Evolutionary conservation across 30 jellyfish, hydroid and myxozoan genomes (phyloP), one percentile per base, ranked within the genome.

Genomic region (Hydractinia symbiolongicarpus): DNA sequence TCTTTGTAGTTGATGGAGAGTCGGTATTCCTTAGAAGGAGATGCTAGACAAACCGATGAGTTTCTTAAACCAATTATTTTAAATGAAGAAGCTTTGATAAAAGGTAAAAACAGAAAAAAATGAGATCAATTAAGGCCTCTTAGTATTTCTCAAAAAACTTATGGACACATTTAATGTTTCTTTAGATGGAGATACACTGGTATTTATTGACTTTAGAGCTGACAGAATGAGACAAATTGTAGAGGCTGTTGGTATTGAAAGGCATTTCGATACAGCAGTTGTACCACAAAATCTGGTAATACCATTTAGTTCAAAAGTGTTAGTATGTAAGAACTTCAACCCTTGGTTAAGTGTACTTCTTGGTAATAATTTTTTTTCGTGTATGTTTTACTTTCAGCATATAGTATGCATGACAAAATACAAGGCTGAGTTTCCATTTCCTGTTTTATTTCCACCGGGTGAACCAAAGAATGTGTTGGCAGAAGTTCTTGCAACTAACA

Each of bases 161-260:
- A 0, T 58, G 69, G 44, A 2, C 44, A 64, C 40, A 6, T 64
- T 64, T 51, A 4, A 0, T 54, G 58, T 66, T 14, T 7, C 56
- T 74, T 19, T 80, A 89, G 98, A 89, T 89, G 96, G 96, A 7
- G 99, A 95, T 76, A 90, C 97, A 15, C 72, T 95, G 76, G 86
- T 95, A 15, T 95, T 95, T 83, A 85, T 95, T 62, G 98, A 95
- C 79, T 95, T 82, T 72, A 94, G 99, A 64, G 94, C 99, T 53
- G 99, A 95, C 72, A 86, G 99, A 68, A 95, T 95, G 99, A 82
- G 99, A 62, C 99, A 95, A 55, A 95, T 95, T 55, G 96, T 86
- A 20, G 96, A 90, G 61, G 96, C 98, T 6, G 80, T 95, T 79
- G 98, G 98, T 30, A 53, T 95, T 17, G 81, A 85, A 67, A 82